Evolutionary conservation across 2,113 vertebrate species (phyloP), one percentile per base, ranked within the genome.

Genomic region (Microcebus tavaratra): DNA sequence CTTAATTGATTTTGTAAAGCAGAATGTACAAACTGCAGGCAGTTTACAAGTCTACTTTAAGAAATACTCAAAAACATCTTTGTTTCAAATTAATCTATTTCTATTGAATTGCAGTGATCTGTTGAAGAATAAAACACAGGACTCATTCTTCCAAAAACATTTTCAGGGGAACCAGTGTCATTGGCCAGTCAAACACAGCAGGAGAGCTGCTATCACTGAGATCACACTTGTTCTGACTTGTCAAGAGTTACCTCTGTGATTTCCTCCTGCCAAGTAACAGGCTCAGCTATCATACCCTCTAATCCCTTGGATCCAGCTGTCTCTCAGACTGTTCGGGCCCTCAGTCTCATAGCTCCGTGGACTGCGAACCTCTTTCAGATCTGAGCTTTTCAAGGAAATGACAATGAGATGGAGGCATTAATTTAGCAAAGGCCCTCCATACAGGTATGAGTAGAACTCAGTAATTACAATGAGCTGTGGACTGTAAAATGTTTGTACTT

Each of bases 281-380:
- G 53, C n/a, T 96, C 65, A 31, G 72, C 81, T 88, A 45, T 65
- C 85, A 48, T 15, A 45, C 72, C 36, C 76, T 85, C 72, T 90
- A 81, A 90, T 95, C 91, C 79, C 82, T 81, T 59, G 42, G 65
- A 59, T 90, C 70, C 90, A 87, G 50, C 59, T 95, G 88, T 84
- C 80, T 88, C n/a, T 87, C 61, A 55, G 81, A 73, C 57, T 55
- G 29, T 63, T 34, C 45, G 36, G 72, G 55, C 34, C 34, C 68
- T 39, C 10, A 61, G 13, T 31, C 61, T 27, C 39, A 31, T 27
- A 57, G 36, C 50, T 63, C 48, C 23, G 29, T 11, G 12, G 50
- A 76, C 70, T 73, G 80, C 68, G 63, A 81, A 65, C 25, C 73
- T 91, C 68, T 88, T 93, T 59, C 34, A 72, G 63, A 87, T 34